Conservation (phyloP, 1,140 invertebrate genomes). For the Dendrolimus punctatus region DNA sequence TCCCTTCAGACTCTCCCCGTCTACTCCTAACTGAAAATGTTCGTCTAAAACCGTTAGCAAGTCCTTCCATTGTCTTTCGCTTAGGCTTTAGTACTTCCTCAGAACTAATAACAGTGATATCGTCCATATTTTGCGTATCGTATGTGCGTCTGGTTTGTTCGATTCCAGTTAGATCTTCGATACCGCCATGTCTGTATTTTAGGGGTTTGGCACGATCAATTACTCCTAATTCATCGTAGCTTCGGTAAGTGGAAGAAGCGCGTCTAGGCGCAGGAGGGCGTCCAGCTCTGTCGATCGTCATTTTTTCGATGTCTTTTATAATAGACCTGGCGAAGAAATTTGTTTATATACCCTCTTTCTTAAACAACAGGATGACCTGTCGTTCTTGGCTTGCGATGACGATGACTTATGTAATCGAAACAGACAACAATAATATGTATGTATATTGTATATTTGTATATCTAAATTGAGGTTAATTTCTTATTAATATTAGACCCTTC, state of each 20-base stretch:
- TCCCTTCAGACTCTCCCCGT: conserved; percentile 46
- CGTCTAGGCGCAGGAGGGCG: conserved; percentile 52
- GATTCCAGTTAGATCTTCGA: conserved; percentile 54
- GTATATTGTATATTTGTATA: too few species aligned
- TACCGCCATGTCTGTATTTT: conserved; percentile 45
- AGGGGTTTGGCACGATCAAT: conserved; percentile 47
- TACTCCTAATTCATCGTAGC: conserved; percentile 65
- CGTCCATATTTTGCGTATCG: conserved; percentile 43
- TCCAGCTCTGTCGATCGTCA: conserved; percentile 60
- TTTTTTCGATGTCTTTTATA: conserved; percentile 33
- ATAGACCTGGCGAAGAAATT: conserved; percentile 53
- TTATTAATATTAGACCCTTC: too few species aligned
- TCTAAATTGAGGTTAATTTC: too few species aligned
- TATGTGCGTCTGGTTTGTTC: conserved; percentile 39
- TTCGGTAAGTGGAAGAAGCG: conserved; percentile 69
- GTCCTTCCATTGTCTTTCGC: conserved; percentile 56
- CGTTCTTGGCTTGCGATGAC: conserved; percentile 43
- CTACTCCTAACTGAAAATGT: conserved; percentile 57
- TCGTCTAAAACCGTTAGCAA: conserved; percentile 53
- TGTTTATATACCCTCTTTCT: conserved; percentile 16
- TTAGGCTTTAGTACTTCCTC: conserved; percentile 62
- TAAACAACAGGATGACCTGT: conserved; percentile 14
- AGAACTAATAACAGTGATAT: conserved; percentile 67
- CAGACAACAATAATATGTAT: too few species aligned
- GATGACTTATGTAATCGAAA: too few species aligned